phyloP scores from a whole-genome alignment of 2,888 invertebrate genomes.

The Theretra japonica region DNA sequence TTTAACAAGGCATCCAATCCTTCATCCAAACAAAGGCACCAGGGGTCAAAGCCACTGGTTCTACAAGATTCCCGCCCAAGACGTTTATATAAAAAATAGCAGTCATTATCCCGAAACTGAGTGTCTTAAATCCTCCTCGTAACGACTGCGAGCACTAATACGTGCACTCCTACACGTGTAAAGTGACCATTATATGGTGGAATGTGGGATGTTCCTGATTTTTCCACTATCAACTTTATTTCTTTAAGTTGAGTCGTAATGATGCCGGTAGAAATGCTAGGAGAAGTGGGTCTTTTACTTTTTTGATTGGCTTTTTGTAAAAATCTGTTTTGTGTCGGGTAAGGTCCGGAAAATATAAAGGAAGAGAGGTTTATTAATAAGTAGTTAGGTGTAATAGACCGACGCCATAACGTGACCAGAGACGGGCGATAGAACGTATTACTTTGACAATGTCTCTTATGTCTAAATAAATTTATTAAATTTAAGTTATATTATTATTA shows the following conservation, averaged over 20 bases:
- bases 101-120: conserved; percentile 39
- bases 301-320: too few species aligned
- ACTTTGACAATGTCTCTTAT: too few species aligned
- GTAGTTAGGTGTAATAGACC: too few species aligned
- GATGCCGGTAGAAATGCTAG: not conserved
- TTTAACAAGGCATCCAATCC: too few species aligned
- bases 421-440: too few species aligned
- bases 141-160: conserved; percentile 39
- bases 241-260: not conserved
- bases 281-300: too few species aligned
- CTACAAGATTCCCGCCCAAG: conserved; percentile 32
- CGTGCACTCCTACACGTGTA: conserved; percentile 26
- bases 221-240: conserved; percentile 7
- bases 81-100: conserved; percentile 39
- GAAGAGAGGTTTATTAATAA: too few species aligned
- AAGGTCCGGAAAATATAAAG: too few species aligned
- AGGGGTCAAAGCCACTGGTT: not conserved
- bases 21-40: not conserved
- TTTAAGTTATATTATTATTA: too few species aligned
- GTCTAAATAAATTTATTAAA: too few species aligned
- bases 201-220: not conserved
- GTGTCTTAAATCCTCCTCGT: conserved; percentile 37
- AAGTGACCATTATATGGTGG: conserved; percentile 22
- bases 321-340: too few species aligned
- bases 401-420: too few species aligned